Evolutionary conservation across 2,113 vertebrate species (phyloP), one percentile per base, ranked within the genome.

Genomic region (Guaruba guarouba): DNA sequence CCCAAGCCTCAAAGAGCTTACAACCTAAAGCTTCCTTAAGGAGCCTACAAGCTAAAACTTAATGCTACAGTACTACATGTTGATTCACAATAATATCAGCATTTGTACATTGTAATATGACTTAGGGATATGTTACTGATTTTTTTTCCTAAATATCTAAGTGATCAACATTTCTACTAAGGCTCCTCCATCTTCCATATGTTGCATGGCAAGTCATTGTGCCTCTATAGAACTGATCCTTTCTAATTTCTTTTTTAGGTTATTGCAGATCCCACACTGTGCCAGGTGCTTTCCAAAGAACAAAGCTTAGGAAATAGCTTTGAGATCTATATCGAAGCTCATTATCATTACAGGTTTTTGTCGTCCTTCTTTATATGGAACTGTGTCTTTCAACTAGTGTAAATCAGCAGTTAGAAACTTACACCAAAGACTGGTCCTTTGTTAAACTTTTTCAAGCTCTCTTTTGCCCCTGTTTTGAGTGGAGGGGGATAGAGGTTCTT

Each of bases 11-110:
- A 57, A 68, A 64, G 48, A 76, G 44, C 62, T 89, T 82, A 57
- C 29, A 76, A 69, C 19, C n/a, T 62, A 86, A 94, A 94, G 37
- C 66, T 94, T 85, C 66, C 49, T 68, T 91, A 82, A 92, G 84
- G 33, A 79, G 13, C n/a, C 74, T 85, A 71, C 57, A 87, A 87
- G 74, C 48, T 84, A 91, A 82, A 93, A 64, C 17, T 39, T 82
- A 86, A 81, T 79, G 27, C 73, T 64, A 46, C 46, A 23, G 54
- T 54, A 86, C 83, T 92, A 88, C 5, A 3, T 70, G 64, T 77
- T 90, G 75, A 92, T 86, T 94, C 24, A 2, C 39, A 87, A 79
- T 91, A 89, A 66, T 80, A 68, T 86, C 75, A 78, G 73, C n/a
- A 52, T 79, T 96, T 91, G 61, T 57, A 89, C 77, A 76, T 62